Evolutionary conservation across 2,888 invertebrate species (phyloP).

Genomic region (Heliconius ismenius): DNA sequence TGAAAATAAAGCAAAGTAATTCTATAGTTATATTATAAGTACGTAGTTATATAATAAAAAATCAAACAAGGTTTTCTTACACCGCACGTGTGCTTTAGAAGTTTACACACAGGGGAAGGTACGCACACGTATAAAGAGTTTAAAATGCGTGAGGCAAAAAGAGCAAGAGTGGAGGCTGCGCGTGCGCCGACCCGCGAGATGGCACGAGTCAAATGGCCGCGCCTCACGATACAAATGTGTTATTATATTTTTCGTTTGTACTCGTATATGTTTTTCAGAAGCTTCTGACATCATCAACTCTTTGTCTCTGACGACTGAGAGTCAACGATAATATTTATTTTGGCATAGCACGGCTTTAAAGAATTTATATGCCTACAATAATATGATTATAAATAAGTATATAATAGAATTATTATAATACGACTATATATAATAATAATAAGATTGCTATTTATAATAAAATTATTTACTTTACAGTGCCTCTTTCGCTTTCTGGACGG

Average conservation of each 20-base stretch:
- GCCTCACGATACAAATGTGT: conserved; percentile 40
- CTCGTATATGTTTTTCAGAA: conserved; percentile 12
- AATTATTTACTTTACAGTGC: not conserved
- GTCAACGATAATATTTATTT: not conserved
- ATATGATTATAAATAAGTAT: too few relatives aligned
- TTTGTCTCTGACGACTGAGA: conserved; percentile 7
- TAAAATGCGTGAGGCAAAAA: conserved; percentile 75
- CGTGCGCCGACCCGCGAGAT: conserved; percentile 76
- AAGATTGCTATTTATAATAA: not conserved
- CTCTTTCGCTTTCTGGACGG: not conserved
- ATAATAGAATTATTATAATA: too few relatives aligned
- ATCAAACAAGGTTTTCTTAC: conserved; percentile 37
- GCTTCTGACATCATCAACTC: conserved; percentile 23
- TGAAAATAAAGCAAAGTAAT: conserved; percentile 11
- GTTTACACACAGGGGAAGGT: conserved; percentile 46
- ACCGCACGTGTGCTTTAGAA: conserved; percentile 55
- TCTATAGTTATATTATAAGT: not conserved
- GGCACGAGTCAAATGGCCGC: conserved; percentile 74
- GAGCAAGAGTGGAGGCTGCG: conserved; percentile 78
- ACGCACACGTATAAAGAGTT: conserved; percentile 60
- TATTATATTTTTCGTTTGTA: conserved; percentile 35
- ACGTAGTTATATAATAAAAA: not conserved
- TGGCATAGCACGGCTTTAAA: not conserved
- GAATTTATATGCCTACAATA: too few relatives aligned
- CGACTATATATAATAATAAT: too few relatives aligned